Evolutionary conservation across 2,888 invertebrate species (phyloP).

Genomic region (Augochlorella aurata): DNA sequence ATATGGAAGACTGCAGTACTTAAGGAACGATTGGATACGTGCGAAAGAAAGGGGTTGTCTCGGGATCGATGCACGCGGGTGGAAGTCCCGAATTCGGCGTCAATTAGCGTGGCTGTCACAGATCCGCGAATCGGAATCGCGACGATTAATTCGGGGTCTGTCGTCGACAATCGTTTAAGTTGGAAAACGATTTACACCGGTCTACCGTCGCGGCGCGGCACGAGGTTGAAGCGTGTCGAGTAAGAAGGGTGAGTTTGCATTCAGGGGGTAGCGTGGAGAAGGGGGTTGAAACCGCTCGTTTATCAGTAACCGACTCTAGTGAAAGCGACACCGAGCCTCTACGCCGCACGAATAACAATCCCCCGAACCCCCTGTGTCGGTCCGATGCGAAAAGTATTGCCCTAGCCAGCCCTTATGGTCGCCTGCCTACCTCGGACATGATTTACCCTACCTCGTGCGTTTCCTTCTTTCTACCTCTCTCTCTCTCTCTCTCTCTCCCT

Average conservation of each 20-base stretch:
- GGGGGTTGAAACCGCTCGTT: conserved; percentile 79
- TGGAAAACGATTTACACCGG: conserved; percentile 74
- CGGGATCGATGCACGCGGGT: neutral
- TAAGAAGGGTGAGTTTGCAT: conserved; percentile 77
- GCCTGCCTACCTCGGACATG: conserved; percentile 59
- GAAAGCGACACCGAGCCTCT: conserved; percentile 80
- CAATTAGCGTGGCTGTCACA: conserved; percentile 11
- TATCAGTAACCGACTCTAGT: conserved; percentile 81
- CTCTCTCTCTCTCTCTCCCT: neutral
- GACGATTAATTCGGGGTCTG: conserved; percentile 72
- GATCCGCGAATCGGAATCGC: conserved; percentile 46
- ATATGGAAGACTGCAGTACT: too few species aligned
- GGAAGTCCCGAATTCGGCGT: neutral
- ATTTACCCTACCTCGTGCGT: conserved; percentile 62
- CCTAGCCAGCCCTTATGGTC: conserved; percentile 42
- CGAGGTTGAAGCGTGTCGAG: conserved; percentile 65
- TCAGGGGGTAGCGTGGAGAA: conserved; percentile 65
- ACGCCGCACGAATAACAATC: conserved; percentile 80
- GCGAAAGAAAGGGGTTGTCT: too few species aligned
- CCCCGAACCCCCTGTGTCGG: conserved; percentile 45
- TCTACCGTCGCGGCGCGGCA: conserved; percentile 35
- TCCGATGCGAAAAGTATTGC: conserved; percentile 74
- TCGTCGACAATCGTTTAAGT: conserved; percentile 76
- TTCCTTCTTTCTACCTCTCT: neutral
- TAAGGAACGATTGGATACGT: too few species aligned